Conservation (phyloP, 2,797 vertebrate species). For the Mus spretus region DNA sequence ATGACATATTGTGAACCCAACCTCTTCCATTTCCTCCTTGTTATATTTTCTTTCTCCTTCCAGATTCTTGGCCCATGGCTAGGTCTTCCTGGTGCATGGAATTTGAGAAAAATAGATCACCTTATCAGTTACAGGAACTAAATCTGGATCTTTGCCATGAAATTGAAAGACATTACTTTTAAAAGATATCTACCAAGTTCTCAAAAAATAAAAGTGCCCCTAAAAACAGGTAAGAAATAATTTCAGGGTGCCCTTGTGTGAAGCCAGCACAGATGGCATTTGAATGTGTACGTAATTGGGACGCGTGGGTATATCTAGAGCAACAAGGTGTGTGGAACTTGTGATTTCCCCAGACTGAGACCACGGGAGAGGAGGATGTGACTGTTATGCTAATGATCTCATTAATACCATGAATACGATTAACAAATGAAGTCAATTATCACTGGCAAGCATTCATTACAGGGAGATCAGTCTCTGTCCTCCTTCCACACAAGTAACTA, state of each 20-base stretch:
- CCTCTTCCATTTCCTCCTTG: neutral
- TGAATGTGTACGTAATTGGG: constrained; percentile 83
- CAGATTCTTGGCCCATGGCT: neutral
- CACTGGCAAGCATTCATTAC: constrained; percentile 89
- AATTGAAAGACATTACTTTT: constrained; percentile 38
- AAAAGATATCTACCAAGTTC: constrained; percentile 56
- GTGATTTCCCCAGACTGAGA: constrained; percentile 87
- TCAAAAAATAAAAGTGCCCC: neutral
- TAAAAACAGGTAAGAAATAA: constrained; percentile 68
- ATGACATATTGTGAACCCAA: neutral
- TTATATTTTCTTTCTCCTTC: constrained; percentile 3
- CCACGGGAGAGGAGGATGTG: constrained; percentile 84
- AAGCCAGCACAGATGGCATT: constrained; percentile 86
- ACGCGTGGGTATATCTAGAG: constrained; percentile 87
- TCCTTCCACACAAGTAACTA: constrained; percentile 84
- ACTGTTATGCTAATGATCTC: constrained; percentile 91
- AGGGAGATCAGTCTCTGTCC: constrained; percentile 83
- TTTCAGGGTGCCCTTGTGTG: constrained; percentile 74
- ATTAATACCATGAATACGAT: constrained; percentile 92
- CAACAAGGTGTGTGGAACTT: constrained; percentile 85
- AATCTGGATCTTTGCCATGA: constrained; percentile 56
- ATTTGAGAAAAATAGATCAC: constrained; percentile 4
- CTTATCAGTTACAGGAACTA: constrained; percentile 26
- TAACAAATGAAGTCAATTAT: constrained; percentile 90
- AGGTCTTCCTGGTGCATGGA: neutral